Conservation (phyloP, 2,797 vertebrate genomes). For the Phoebastria nigripes region DNA sequence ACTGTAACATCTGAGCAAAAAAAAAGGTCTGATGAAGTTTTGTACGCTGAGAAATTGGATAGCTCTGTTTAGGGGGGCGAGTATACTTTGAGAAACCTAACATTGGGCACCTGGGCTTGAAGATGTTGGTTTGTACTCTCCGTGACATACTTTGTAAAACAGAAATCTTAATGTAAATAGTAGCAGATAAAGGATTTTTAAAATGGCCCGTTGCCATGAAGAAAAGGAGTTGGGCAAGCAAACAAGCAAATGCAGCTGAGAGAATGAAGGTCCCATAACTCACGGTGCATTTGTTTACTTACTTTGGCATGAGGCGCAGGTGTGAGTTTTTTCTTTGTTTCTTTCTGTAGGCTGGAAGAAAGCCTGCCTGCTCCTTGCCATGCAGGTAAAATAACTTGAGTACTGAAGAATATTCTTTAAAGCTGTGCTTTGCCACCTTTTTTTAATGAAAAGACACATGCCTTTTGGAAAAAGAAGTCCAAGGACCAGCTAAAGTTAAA, state of each 20-base stretch:
- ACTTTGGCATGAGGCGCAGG: not conserved
- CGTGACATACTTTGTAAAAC: not conserved
- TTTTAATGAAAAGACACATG: not conserved
- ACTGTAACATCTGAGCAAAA: not conserved
- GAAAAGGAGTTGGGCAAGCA: slow-evolving; percentile 12
- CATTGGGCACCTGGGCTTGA: not conserved
- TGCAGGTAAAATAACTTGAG: not conserved
- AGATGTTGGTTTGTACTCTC: not conserved
- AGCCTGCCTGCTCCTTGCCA: not conserved
- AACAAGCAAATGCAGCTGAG: slow-evolving; percentile 14
- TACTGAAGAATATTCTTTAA: not conserved
- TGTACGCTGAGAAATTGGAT: not conserved
- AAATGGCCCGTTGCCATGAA: not conserved
- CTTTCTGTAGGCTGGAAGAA: not conserved
- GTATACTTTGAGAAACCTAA: not conserved
- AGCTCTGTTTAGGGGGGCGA: not conserved
- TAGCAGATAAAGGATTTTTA: not conserved
- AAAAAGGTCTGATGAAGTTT: not conserved
- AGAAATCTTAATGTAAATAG: slow-evolving; percentile 13
- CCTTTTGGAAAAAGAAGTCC: not conserved
- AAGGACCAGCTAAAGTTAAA: not conserved
- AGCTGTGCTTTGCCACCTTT: not conserved
- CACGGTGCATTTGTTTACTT: slow-evolving; percentile 25
- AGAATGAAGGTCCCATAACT: slow-evolving; percentile 19
- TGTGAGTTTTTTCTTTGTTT: slow-evolving; percentile 21